phyloP scores from a whole-genome alignment of 2,888 invertebrate species.

The Rhagophthalmus giganteus region DNA sequence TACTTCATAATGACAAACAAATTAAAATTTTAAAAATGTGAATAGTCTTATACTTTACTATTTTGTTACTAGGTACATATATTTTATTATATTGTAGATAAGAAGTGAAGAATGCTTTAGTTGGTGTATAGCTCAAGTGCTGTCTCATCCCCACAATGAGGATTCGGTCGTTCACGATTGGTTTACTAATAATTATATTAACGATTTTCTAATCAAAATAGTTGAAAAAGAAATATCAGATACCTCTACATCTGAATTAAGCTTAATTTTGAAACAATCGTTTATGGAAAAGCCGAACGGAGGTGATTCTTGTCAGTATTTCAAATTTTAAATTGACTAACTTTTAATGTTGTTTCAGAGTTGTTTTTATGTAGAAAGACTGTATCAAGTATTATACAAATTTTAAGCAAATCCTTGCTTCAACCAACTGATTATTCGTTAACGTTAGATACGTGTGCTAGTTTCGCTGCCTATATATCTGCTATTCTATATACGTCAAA shows the following conservation, averaged over 20 bases:
- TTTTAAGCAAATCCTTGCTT: constrained; percentile 50
- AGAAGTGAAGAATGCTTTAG: constrained; percentile 42
- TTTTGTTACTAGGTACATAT: constrained; percentile 13
- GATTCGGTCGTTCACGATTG: constrained; percentile 55
- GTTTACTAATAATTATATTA: constrained; percentile 54
- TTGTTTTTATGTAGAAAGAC: constrained; percentile 53
- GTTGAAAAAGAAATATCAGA: constrained; percentile 46
- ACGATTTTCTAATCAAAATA: constrained; percentile 53
- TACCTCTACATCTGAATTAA: constrained; percentile 46
- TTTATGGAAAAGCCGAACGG: constrained; percentile 52
- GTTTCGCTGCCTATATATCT: constrained; percentile 59
- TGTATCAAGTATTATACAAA: constrained; percentile 51
- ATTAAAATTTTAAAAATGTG: too few relatives aligned
- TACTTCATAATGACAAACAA: too few relatives aligned
- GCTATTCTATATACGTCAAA: constrained; percentile 57
- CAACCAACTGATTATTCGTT: constrained; percentile 40
- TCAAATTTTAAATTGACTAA: too few relatives aligned
- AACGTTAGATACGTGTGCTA: constrained; percentile 58
- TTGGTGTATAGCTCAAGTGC: constrained; percentile 55
- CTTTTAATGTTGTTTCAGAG: constrained; percentile 48
- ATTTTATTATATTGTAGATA: constrained; percentile 33
- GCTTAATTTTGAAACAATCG: constrained; percentile 47
- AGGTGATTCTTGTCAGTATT: constrained; percentile 53
- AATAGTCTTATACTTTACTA: not conserved
- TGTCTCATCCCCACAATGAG: constrained; percentile 56